These are phyloP conservation scores for Aplodontia rufa DNA, from an alignment of 2,113 vertebrate species.

Conservation along the genomic window DNA sequence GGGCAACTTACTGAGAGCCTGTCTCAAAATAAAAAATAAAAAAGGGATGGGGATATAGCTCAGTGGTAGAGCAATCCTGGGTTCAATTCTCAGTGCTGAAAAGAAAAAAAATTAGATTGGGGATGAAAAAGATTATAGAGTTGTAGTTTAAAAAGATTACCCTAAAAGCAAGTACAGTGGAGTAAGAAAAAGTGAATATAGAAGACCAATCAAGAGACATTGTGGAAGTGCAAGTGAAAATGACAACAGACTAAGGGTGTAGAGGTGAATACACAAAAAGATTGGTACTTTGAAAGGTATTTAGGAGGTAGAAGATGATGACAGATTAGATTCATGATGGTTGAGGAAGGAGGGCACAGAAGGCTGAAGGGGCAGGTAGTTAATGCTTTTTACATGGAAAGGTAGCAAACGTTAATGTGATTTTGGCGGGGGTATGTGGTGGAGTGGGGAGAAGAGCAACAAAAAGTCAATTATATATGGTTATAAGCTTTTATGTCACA, in stretches of 20 bases:
- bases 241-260: background rate
- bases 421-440: background rate
- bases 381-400: background rate
- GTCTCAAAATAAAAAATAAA: too few relatives aligned
- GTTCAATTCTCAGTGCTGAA: too few relatives aligned
- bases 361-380: background rate
- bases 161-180: constrained; percentile 10
- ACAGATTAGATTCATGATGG: background rate
- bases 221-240: background rate
- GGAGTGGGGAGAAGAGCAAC: background rate
- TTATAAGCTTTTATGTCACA: background rate
- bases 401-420: background rate
- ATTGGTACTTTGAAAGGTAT: background rate
- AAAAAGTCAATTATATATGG: background rate
- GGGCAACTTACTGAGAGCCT: too few relatives aligned
- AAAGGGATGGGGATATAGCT: too few relatives aligned
- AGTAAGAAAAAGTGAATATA: background rate
- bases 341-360: background rate
- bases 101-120: too few relatives aligned
- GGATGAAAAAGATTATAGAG: background rate
- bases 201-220: background rate
- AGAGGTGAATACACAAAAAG: background rate
- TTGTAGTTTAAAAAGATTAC: constrained; percentile 3
- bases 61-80: too few relatives aligned
- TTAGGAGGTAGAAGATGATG: background rate